Evolutionary conservation across 2,113 vertebrate species (phyloP), one percentile per base, ranked within the genome.

Genomic region (Pachypanchax playfairii): DNA sequence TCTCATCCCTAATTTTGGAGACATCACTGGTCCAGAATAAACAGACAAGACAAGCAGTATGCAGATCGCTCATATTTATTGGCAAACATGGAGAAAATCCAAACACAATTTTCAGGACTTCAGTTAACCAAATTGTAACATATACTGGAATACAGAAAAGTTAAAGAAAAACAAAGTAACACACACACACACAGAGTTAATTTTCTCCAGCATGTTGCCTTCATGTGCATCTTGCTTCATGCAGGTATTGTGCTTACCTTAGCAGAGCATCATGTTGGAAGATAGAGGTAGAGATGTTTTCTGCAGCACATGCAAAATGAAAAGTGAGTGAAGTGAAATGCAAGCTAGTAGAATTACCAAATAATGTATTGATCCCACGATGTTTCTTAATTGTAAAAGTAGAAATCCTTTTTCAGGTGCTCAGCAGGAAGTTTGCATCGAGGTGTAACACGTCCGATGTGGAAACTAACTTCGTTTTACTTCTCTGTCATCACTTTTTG

Each of bases 321-420:
- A 73, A 80, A 85, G 83, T 68, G 53, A 80, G 53, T 38, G 15
- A 78, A 80, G 53, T 38, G 15, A 78, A 76, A 86, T 70, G 79
- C 84, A 80, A 83, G 70, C 82, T 84, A 0, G 56, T 73, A 78
- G 60, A 75, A 79, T 79, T 41, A 47, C 57, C 50, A 71, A 65
- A 82, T 71, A 65, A 79, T 33, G 38, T 87, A 89, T 88, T 73
- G 89, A 89, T 84, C 83, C 53, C 26, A n/a, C n/a, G 25, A 22
- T 54, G 65, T 25, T 61, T 77, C 48, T 36, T 70, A 66, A 77
- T 71, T 63, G 51, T 56, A 14, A 53, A 70, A 81, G 70, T 31
- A 51, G 44, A 59, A 25, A 10, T 49, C 39, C 22, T 18, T 73
- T 49, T 39, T 21, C n/a, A 47, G 42, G 14, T 49, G 47, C 68